Conservation (phyloP, 2,797 vertebrate genomes). For the Apogon talboti region DNA sequence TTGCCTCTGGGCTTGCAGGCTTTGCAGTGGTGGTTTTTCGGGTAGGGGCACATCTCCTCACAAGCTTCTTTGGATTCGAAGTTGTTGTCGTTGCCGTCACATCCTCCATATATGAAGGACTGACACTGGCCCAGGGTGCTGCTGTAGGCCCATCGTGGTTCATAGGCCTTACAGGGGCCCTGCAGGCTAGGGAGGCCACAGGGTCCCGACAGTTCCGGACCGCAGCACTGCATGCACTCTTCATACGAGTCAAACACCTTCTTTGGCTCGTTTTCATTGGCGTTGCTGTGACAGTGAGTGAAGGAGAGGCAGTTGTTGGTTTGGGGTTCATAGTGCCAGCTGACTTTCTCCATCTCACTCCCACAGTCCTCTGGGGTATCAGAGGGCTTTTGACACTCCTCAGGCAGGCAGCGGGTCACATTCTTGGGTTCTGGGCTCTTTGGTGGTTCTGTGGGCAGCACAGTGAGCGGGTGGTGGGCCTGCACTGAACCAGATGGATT, state of each 20-base stretch:
- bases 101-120: conserved; percentile 95
- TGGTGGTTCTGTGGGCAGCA: conserved; percentile 80
- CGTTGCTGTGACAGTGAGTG: conserved; percentile 86
- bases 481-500: conserved; percentile 88
- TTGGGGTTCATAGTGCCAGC: conserved; percentile 93
- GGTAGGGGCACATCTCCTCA: conserved; percentile 93
- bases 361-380: conserved; percentile 87
- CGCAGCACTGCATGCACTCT: conserved; percentile 91
- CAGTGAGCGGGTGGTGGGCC: conserved; percentile 88
- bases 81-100: conserved; percentile 96
- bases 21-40: conserved; percentile 89
- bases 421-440: conserved; percentile 79
- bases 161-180: conserved; percentile 94
- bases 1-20: conserved; percentile 92
- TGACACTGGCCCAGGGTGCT: conserved; percentile 88
- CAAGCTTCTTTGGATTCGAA: conserved; percentile 94
- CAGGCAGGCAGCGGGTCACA: conserved; percentile 81
- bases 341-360: conserved; percentile 86
- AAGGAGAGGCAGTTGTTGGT: conserved; percentile 94
- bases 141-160: conserved; percentile 95
- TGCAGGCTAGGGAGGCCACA: conserved; percentile 91
- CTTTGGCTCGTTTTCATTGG: conserved; percentile 71
- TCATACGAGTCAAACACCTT: conserved; percentile 90
- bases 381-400: conserved; percentile 89
- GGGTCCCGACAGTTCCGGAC: conserved; percentile 86